These are phyloP conservation scores for Notolepis coatsorum DNA, from an alignment of 2,797 vertebrate species.

Conservation along the genomic window DNA sequence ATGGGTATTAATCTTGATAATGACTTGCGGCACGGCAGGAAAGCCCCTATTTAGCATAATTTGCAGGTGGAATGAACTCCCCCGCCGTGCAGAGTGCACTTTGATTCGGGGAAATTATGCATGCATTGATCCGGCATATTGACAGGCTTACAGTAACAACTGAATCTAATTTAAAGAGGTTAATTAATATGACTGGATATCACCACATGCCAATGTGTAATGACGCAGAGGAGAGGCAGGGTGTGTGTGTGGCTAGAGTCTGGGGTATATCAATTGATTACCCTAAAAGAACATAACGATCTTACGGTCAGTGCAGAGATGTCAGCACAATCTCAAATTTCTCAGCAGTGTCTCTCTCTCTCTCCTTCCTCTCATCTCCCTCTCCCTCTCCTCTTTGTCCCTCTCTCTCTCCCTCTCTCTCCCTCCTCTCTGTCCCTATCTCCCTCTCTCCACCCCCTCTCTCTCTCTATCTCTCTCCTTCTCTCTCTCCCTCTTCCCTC, in stretches of 20 bases:
- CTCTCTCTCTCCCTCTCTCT: conserved; percentile 13
- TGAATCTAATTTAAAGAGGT: conserved; percentile 57
- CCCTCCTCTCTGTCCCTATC: not conserved
- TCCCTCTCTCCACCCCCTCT: not conserved
- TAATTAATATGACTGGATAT: conserved; percentile 60
- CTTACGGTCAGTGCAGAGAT: conserved; percentile 17
- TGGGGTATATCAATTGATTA: conserved; percentile 38
- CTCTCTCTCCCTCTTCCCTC: conserved; percentile 16
- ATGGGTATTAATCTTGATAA: conserved; percentile 45
- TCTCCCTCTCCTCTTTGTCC: not conserved
- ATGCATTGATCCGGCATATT: conserved; percentile 47
- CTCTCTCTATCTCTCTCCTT: not conserved
- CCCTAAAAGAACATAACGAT: conserved; percentile 18
- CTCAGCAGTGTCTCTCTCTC: not conserved
- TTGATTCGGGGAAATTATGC: conserved; percentile 50
- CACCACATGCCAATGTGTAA: conserved; percentile 41
- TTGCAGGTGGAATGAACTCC: conserved; percentile 9
- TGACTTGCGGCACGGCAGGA: not conserved
- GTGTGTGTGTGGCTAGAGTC: not conserved
- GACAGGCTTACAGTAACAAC: conserved; percentile 54
- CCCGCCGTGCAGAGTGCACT: not conserved
- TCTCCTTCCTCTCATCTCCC: not conserved
- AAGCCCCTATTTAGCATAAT: conserved; percentile 17
- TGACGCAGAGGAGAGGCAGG: conserved; percentile 31
- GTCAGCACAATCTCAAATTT: conserved; percentile 7